Base-by-base conservation (phyloP, 64 coral and sea anemone species). In the Acropora yongei region DNA sequence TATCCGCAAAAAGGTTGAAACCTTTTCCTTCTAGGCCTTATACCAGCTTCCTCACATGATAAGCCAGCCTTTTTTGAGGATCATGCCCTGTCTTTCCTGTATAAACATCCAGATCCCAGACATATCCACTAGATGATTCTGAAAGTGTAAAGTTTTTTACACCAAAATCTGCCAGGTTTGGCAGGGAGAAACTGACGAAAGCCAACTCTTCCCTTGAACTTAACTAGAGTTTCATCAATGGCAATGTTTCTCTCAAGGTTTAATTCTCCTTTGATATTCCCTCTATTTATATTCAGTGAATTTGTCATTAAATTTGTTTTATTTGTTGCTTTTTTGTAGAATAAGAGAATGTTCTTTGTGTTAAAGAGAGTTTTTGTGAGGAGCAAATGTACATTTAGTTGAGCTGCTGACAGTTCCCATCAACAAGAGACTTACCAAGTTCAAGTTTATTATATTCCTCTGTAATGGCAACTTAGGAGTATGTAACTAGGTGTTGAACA, bases 201-300 rank as follows among this genome's bases (percentile, higher is more conserved):
- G 44, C 81, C 75, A 50, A 87, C 51, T 47, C 60, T 74, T 49
- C 83, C 82, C 43, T 86, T 92, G 58, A 92, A 92, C 44, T 86
- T 87, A 9, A 92, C 82, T 47, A 87, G 73, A 69, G 82, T 79
- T 92, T 92, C 45, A 68, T 92, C 90, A 78, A 92, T 68, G n/a
- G 74, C 76, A 73, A 20, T 73, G 69, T 73, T 73, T 73, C 69
- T 73, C 40, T 73, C 69, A 73, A 73, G 69, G 69, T 73, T 73
- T 73, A 73, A 41, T 73, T 18, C 8, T 73, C 69, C 58, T 63
- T 63, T 63, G 58, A 63, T 63, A 63, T 63, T 63, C 58, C 58
- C 58, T 63, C 58, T 63, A 63, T 13, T 63, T 63, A 63, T 63
- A 63, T 63, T 63, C 58, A 63, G 14, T 63, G 14, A 63, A 63